phyloP scores from a whole-genome alignment of 1,140 invertebrate genomes.

The Lasioglossum baleicum region DNA sequence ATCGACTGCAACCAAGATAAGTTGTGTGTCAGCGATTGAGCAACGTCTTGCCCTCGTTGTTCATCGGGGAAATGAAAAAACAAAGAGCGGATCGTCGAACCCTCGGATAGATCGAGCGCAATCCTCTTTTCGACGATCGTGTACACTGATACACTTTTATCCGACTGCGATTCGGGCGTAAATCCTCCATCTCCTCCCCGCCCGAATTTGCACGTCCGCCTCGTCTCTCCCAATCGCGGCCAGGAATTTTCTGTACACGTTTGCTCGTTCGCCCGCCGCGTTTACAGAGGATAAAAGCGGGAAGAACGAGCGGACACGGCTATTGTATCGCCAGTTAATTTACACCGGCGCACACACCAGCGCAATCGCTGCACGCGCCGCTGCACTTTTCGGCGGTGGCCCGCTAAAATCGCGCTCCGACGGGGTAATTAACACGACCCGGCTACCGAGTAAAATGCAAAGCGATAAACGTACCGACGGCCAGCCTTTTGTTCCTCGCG shows the following conservation, averaged over 20 bases:
- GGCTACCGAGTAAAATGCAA: conserved; percentile 20
- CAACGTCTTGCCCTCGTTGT: neutral
- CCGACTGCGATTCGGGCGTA: conserved; percentile 32
- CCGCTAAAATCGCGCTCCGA: conserved; percentile 34
- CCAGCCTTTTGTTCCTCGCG: neutral
- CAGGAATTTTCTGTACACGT: neutral
- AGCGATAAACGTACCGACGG: neutral
- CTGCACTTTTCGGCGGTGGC: conserved; percentile 39
- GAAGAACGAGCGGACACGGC: conserved; percentile 19
- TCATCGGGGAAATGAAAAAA: too few species aligned
- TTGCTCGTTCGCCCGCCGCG: neutral
- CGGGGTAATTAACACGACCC: conserved; percentile 46
- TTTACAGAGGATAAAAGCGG: conserved; percentile 6
- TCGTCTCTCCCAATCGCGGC: conserved; percentile 12
- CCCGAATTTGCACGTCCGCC: conserved; percentile 52
- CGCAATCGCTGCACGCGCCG: conserved; percentile 2
- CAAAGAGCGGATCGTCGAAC: too few species aligned
- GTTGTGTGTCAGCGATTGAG: neutral
- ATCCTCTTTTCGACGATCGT: neutral
- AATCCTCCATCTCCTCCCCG: too few species aligned
- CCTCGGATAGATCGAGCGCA: neutral
- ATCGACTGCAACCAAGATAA: conserved; percentile 19
- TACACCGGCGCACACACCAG: neutral
- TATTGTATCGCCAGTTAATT: conserved; percentile 43
- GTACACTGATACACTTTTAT: conserved; percentile 32